Evolutionary conservation across 1,140 invertebrate species (phyloP), one percentile per base, ranked within the genome.

Genomic region (Trichoplusia ni): DNA sequence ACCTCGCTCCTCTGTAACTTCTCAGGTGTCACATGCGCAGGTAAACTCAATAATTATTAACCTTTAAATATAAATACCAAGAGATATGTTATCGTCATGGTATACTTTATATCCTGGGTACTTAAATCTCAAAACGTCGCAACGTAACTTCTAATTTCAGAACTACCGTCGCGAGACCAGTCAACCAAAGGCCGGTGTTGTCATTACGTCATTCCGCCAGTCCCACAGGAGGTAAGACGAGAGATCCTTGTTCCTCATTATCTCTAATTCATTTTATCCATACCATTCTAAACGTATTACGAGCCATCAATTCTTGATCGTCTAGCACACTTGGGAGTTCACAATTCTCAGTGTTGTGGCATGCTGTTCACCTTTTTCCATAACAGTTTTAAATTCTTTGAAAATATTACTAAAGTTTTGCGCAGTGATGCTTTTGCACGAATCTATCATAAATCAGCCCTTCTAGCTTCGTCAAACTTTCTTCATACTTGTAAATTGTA

Each of bases 161-260:
- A 90, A 83, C 27, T 91, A 90, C 47, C 86, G 90, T n/a, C 81
- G 90, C 1, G 90, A 91, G 64, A 89, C 88, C 8, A 87, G 84
- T 53, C 90, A 91, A 64, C 84, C 90, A 5, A 96, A 94, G 91
- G 96, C 94, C 9, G 97, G 97, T 2, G 97, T 98, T 5, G 97
- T 98, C 7, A 97, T 98, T n/a, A 98, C 97, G 0, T 98, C 96
- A 19, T 97, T 96, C 73, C 90, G 97, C 37, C 95, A 97, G 79
- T 97, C 97, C 1, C 96, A 97, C 75, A 87, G 97, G 89, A 95
- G 97, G 96, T 97, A 91, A 85, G 79, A 71, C n/a, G 6, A 60
- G 8, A 11, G n/a, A 29, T 23, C 5, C 2, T 13, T 23, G n/a
- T 3, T 56, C 23, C 7, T n/a, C 8, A 23, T 23, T 40, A 4